phyloP scores from a whole-genome alignment of 2,797 vertebrate genomes.

The Chanos chanos region DNA sequence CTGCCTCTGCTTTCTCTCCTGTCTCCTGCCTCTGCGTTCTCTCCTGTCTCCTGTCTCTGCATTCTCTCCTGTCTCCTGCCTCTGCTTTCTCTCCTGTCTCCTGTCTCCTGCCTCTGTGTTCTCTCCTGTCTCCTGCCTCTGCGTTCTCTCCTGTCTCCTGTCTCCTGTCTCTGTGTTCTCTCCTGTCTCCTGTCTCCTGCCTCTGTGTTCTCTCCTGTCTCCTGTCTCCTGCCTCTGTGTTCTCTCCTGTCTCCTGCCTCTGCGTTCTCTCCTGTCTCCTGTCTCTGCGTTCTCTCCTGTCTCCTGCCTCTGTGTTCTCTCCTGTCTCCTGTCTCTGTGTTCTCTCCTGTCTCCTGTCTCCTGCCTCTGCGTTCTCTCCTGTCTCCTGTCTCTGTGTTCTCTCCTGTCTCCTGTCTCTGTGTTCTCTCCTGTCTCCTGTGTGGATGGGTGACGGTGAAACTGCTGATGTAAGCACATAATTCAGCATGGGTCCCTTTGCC shows the following conservation, averaged over 20 bases:
- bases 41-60: background rate
- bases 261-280: constrained; percentile 1
- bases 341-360: no score
- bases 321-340: no score
- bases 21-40: no score
- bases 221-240: background rate
- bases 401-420: background rate
- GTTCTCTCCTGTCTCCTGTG: constrained; percentile 12
- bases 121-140: background rate
- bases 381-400: background rate
- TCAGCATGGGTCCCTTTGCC: no score
- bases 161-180: no score
- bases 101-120: background rate
- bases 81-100: constrained; percentile 4
- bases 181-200: no score
- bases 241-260: background rate
- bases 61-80: background rate
- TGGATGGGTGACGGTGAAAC: constrained; percentile 45
- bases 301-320: constrained; percentile 3
- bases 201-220: constrained; percentile 6
- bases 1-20: no score
- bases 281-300: background rate
- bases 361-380: no score
- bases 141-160: no score
- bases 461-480: constrained; percentile 61